Conservation (phyloP, 1,140 invertebrate species). For the Eueides isabella region DNA sequence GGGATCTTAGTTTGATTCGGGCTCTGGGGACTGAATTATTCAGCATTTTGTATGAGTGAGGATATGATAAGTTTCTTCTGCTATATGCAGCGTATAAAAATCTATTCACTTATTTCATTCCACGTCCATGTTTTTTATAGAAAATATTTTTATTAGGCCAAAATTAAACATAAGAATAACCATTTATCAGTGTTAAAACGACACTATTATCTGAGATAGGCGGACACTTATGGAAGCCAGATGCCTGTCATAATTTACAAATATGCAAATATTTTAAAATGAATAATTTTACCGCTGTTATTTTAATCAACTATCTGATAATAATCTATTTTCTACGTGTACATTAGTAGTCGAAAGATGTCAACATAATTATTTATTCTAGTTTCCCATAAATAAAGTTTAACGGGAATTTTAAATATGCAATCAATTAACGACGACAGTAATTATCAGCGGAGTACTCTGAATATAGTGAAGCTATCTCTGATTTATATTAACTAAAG, state of each 20-base stretch:
- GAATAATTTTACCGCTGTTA: slow-evolving; percentile 29
- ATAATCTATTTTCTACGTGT: slow-evolving; percentile 27
- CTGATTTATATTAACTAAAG: neutral
- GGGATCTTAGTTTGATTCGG: no score
- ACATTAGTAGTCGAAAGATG: slow-evolving; percentile 27
- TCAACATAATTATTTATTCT: slow-evolving; percentile 14
- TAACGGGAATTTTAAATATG: slow-evolving; percentile 1
- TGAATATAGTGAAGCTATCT: neutral
- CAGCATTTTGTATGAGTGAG: no score
- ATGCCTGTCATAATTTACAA: slow-evolving; percentile 36
- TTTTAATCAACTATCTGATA: slow-evolving; percentile 23
- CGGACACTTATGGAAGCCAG: slow-evolving; percentile 35
- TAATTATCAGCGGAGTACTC: neutral
- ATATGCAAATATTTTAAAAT: slow-evolving; percentile 35
- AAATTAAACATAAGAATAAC: neutral
- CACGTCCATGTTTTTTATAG: no score
- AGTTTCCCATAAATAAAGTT: slow-evolving; percentile 18
- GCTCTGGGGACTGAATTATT: no score
- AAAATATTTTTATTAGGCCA: neutral
- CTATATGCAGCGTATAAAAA: no score
- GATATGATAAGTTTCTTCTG: no score
- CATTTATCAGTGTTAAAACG: slow-evolving; percentile 12
- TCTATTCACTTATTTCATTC: no score
- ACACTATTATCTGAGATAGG: slow-evolving; percentile 26
- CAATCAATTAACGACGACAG: neutral